Evolutionary conservation across 2,797 vertebrate species (phyloP), one percentile per base, ranked within the genome.

Genomic region (Alauda arvensis): DNA sequence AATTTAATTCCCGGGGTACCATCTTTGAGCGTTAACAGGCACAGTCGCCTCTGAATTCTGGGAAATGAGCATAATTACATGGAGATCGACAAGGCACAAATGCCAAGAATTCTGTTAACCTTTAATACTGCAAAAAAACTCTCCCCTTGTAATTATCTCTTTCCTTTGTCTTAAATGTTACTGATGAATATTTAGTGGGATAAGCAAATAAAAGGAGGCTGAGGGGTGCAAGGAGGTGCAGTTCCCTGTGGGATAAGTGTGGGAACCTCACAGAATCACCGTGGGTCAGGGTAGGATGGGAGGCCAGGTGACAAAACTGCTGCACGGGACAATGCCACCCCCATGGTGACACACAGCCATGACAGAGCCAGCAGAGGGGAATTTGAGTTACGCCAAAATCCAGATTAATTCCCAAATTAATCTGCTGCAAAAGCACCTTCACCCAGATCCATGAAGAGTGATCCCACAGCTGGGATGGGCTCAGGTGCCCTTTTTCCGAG

Each of bases 71-170:
- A 96, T 97, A 97, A 97, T 97, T 97, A 97, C 96, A 97, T 94
- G 95, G 96, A 97, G 96, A 97, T 97, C 96, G 97, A 97, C 97
- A 97, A 89, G 95, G 95, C 97, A 97, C 96, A 97, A 97, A 97
- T 97, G 97, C 96, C 96, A 97, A 97, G 97, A 97, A 97, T 97
- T 96, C 97, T 97, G 97, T 97, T 97, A 97, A 97, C 97, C 96
- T 97, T 97, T 97, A 96, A 95, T 97, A 96, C 95, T 92, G 96
- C 91, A 89, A 96, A 95, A 97, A 97, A 96, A 95, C 88, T 96
- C 94, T 95, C 96, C 94, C 94, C 95, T 96, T 96, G 94, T 97
- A 97, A 97, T 97, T 97, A 97, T 97, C 96, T 96, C 91, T 95
- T 97, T 93, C 95, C 93, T 97, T 97, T 97, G 97, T 97, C 94